These are phyloP conservation scores for Eristalis pertinax DNA, from an alignment of 2,888 invertebrate species.

Conservation along the genomic window DNA sequence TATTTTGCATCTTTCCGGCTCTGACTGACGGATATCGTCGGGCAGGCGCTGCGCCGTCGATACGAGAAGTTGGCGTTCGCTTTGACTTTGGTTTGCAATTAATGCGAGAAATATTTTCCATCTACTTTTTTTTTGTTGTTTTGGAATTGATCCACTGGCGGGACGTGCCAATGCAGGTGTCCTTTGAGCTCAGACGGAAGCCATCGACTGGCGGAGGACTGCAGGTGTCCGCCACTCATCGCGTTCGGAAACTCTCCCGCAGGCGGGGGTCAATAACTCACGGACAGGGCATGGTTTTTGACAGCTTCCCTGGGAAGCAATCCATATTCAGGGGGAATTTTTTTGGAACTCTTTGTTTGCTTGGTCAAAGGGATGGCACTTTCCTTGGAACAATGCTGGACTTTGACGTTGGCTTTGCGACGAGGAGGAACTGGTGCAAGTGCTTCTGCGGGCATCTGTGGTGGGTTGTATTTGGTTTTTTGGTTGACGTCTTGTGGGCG, in stretches of 20 bases:
- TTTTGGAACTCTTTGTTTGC: background rate
- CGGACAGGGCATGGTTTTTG: background rate
- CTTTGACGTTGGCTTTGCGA: background rate
- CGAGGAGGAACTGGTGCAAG: background rate
- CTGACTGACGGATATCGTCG: constrained; percentile 41
- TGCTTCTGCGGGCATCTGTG: background rate
- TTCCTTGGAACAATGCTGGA: background rate
- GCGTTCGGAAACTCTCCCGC: background rate
- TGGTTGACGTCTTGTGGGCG: background rate
- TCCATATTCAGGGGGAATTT: background rate
- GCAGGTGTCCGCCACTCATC: background rate
- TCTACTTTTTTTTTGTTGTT: background rate
- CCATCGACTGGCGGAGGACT: background rate
- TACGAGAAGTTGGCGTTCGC: background rate
- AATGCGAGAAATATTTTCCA: background rate
- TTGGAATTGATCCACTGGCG: background rate
- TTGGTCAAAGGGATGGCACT: background rate
- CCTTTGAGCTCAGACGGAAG: background rate
- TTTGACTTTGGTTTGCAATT: background rate
- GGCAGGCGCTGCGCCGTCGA: background rate
- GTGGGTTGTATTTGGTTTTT: background rate
- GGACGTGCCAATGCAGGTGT: background rate
- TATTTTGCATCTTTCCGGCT: constrained; percentile 51
- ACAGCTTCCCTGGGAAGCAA: background rate
- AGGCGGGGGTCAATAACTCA: background rate